Evolutionary conservation across 1,140 invertebrate species (phyloP), one percentile per base, ranked within the genome.

Genomic region (Teleopsis dalmanni): DNA sequence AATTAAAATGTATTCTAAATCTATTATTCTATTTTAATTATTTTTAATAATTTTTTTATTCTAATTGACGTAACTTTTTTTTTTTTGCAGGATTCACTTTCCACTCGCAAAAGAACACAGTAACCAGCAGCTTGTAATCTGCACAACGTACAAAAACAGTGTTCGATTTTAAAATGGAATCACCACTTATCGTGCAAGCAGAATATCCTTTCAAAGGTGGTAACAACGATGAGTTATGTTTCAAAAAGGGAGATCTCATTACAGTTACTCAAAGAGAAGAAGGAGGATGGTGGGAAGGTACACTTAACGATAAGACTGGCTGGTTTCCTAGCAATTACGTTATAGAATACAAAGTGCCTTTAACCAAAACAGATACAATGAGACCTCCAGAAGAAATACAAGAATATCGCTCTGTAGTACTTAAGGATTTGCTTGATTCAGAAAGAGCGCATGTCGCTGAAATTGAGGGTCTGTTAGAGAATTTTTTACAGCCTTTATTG

Each of bases 241-340:
- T 98, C 69, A 87, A 87, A 57, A 97, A 96, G 74, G 93, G 94
- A 40, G 95, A 98, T 73, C 78, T 97, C 38, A 97, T 99, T 51
- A 95, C 92, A 13, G 85, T 99, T 25, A 97, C 94, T 4, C 91
- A 94, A 71, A 73, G 74, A 42, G 87, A 92, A 60, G 85, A 97
- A 68, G 95, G 94, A 38, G 94, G 91, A 22, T 96, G 94, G 82
- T 98, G 95, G 95, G 95, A 98, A 75, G 95, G 94, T 13, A 97
- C 93, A 3, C 74, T 96, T 16, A 82, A 88, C 53, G 93, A 91
- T 42, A 88, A 90, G 69, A 96, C 94, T 52, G 95, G 94, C 56
- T 98, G 95, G 95, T 98, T 98, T 76, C 95, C 95, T 51, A 91
- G 90, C 56, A 95, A 97, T 74, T 98, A 96, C 80, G 92, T 96